These are phyloP conservation scores for Microdon myrmicae DNA, from an alignment of 2,888 invertebrate genomes.

Conservation along the genomic window DNA sequence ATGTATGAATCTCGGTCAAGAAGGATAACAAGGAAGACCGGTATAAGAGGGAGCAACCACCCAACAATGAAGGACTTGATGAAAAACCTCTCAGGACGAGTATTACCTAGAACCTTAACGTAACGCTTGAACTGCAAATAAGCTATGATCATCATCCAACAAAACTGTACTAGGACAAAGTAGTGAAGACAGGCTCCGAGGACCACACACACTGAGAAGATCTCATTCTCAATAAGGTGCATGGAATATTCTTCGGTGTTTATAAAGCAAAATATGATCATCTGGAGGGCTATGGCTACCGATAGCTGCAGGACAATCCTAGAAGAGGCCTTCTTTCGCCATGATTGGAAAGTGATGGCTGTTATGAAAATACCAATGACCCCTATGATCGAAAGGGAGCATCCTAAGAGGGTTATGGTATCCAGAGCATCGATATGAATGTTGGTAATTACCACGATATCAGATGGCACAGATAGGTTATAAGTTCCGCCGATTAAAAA, in stretches of 20 bases:
- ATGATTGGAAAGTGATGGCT: slow-evolving; percentile 70
- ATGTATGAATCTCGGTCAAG: slow-evolving; percentile 68
- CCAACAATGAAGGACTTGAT: slow-evolving; percentile 73
- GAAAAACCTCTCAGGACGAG: slow-evolving; percentile 71
- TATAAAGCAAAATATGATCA: slow-evolving; percentile 66
- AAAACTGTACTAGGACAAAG: slow-evolving; percentile 75
- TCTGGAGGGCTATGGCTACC: slow-evolving; percentile 71
- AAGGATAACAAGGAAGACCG: slow-evolving; percentile 68
- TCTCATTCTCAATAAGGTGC: slow-evolving; percentile 59
- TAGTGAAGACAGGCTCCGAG: slow-evolving; percentile 74
- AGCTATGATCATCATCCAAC: slow-evolving; percentile 79
- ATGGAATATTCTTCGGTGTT: slow-evolving; percentile 61
- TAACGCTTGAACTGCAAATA: slow-evolving; percentile 75
- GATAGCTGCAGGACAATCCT: slow-evolving; percentile 75
- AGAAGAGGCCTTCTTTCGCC: slow-evolving; percentile 74
- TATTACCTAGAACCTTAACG: slow-evolving; percentile 72
- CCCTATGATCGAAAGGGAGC: slow-evolving; percentile 71
- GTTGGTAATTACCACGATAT: slow-evolving; percentile 54
- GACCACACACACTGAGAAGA: slow-evolving; percentile 68
- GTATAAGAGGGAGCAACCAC: slow-evolving; percentile 72
- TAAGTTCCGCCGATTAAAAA: slow-evolving; percentile 66
- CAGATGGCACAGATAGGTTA: slow-evolving; percentile 53
- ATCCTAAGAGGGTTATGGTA: slow-evolving; percentile 71
- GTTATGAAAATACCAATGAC: slow-evolving; percentile 71
- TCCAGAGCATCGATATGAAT: slow-evolving; percentile 68